A percentile compares a stretch with the other conserved stretches of the same genome.
phyloP scores from a whole-genome alignment of 2,797 vertebrate genomes.

The Enteromius thamalakanensis region DNA sequence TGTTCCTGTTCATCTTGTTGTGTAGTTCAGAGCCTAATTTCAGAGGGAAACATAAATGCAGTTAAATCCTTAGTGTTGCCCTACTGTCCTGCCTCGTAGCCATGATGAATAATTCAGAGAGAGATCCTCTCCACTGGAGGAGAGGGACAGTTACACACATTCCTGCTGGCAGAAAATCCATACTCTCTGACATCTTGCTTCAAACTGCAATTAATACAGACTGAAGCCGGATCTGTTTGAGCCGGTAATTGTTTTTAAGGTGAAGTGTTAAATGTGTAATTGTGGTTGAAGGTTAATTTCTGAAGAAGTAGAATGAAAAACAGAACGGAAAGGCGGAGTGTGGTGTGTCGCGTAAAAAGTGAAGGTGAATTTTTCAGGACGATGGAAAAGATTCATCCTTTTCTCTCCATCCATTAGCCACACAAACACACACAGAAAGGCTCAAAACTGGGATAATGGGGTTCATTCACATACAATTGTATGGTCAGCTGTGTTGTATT shows the following conservation, averaged over 20 bases:
- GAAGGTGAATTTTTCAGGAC: constrained; percentile 13
- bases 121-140: constrained; percentile 63
- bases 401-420: not conserved
- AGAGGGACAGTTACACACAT: constrained; percentile 76
- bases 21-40: constrained; percentile 73
- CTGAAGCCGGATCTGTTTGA: constrained; percentile 69
- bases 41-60: constrained; percentile 80
- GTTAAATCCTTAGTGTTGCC: constrained; percentile 76
- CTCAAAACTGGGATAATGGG: not conserved
- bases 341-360: constrained; percentile 25
- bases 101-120: constrained; percentile 82
- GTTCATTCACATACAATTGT: not conserved
- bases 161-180: constrained; percentile 82
- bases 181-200: constrained; percentile 79
- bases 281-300: constrained; percentile 64
- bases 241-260: constrained; percentile 73
- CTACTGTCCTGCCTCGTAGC: constrained; percentile 74
- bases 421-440: not conserved
- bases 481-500: not conserved
- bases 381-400: not conserved
- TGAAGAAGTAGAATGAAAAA: constrained; percentile 54
- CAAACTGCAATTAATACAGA: constrained; percentile 80
- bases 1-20: constrained; percentile 49
- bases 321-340: constrained; percentile 33
- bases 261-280: constrained; percentile 71